phyloP scores from a whole-genome alignment of 2,113 vertebrate genomes.

The Synodontis membranacea region DNA sequence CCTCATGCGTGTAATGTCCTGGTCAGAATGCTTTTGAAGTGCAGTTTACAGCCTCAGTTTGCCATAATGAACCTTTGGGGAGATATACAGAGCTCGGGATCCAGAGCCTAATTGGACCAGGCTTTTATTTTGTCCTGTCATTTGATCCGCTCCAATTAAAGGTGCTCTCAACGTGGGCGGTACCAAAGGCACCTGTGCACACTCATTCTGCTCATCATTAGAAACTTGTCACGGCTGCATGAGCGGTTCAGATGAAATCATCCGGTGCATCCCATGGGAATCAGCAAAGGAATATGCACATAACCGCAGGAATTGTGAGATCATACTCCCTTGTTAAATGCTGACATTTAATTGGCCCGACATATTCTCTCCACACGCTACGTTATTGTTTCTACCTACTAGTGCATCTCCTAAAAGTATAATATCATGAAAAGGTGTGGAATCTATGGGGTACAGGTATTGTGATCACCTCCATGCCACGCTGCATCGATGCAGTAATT shows the following conservation, averaged over 20 bases:
- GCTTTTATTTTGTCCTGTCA: constrained; percentile 54
- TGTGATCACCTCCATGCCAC: too few relatives aligned
- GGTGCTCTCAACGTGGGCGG: constrained; percentile 38
- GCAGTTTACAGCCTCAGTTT: constrained; percentile 41
- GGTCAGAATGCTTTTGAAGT: constrained; percentile 38
- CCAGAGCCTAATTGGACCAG: constrained; percentile 49
- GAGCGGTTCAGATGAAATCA: constrained; percentile 26
- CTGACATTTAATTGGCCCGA: background rate
- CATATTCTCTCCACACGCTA: background rate
- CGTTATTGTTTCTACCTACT: background rate
- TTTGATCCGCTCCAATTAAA: constrained; percentile 56
- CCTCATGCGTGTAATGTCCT: constrained; percentile 43
- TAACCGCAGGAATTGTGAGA: background rate
- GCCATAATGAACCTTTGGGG: constrained; percentile 47
- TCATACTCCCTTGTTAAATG: background rate
- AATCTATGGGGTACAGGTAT: too few relatives aligned
- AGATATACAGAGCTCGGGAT: constrained; percentile 16
- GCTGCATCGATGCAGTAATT: too few relatives aligned
- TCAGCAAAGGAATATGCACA: background rate
- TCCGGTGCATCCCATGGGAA: background rate
- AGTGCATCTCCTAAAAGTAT: too few relatives aligned
- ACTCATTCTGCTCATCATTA: constrained; percentile 40
- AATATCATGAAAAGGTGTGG: too few relatives aligned
- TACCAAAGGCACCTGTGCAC: constrained; percentile 38
- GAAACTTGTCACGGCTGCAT: constrained; percentile 25